These are phyloP conservation scores for Apotomis capreana DNA, from an alignment of 2,888 invertebrate genomes.

Conservation along the genomic window DNA sequence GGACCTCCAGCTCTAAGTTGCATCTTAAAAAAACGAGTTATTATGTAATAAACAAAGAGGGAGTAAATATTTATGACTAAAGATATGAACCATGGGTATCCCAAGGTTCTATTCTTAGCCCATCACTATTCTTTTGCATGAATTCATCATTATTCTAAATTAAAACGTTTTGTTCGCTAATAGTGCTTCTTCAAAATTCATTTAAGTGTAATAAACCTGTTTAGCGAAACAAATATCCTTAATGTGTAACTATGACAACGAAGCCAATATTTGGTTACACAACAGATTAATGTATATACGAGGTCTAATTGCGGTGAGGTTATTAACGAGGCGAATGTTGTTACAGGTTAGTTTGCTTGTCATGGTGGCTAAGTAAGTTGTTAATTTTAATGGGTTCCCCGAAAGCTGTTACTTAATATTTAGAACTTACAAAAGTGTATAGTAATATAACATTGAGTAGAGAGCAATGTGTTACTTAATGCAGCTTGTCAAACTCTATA, in stretches of 20 bases:
- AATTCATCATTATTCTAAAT: not conserved
- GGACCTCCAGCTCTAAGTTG: too few relatives aligned
- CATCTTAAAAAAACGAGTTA: too few relatives aligned
- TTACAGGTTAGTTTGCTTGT: constrained; percentile 11
- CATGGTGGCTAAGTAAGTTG: constrained; percentile 12
- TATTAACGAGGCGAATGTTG: constrained; percentile 13
- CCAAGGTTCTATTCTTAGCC: constrained; percentile 2
- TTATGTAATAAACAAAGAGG: too few relatives aligned
- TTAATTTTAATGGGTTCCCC: constrained; percentile 18
- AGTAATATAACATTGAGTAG: too few relatives aligned
- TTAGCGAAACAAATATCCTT: too few relatives aligned
- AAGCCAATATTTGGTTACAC: constrained; percentile 8
- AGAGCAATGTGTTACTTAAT: too few relatives aligned
- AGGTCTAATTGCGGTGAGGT: not conserved
- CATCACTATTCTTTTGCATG: not conserved
- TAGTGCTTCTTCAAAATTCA: too few relatives aligned
- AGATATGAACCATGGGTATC: not conserved
- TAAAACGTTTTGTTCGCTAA: too few relatives aligned
- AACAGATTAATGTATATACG: not conserved
- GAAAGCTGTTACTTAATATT: not conserved
- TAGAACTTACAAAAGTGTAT: not conserved
- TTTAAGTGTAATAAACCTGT: too few relatives aligned
- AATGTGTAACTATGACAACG: not conserved
- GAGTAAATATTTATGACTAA: too few relatives aligned
- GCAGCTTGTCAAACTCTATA: too few relatives aligned